Base-by-base conservation (phyloP, 2,113 vertebrate species). In the Anolis sagrei region DNA sequence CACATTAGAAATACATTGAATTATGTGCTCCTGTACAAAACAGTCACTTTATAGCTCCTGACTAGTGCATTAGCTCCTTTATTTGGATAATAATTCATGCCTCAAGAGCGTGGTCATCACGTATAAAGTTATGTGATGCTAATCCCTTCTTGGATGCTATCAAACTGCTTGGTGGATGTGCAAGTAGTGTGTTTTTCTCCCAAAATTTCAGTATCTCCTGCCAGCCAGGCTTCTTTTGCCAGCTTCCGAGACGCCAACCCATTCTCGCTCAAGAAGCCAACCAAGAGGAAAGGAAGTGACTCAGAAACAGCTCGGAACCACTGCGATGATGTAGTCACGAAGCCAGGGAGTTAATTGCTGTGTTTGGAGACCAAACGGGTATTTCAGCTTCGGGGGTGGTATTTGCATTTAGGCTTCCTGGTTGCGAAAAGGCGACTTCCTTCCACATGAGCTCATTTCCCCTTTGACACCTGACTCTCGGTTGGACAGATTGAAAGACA, bases 221-320 rank as follows among this genome's bases (percentile, higher is more conserved):
- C 29, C 27, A 11, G 66, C 2, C 1, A 1, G 27, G 4, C 29
- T 36, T 14, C 36, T 23, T 25, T 19, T 27, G 29, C 36, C 54
- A 51, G 10, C 69, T 32, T 51, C 62, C 39, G 2, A 51, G 72
- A 34, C 3, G 25, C 44, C 34, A 3, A 13, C 3, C 27, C 5
- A 1, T 39, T 27, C 23, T n/a, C 51, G 62, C 58, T 48, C 14
- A 9, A 34, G 29, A 1, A 48, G 23, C 21, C 27, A 19, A 61
- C 14, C 11, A 27, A 5, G 76, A n/a, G 29, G 19, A 23, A 11
- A 32, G 76, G 86, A 88, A 83, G 58, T 79, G 86, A 83, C 44
- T 84, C 86, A 83, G 76, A n/a, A 68, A 7, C 32, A n/a, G 81
- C 36, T 51, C 58, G 0, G 54, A 77, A 25, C n/a, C 39, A 48